Evolutionary conservation across 2,113 vertebrate genomes (phyloP), one percentile per base, ranked within the genome.

Genomic region (Gobiocypris rarus): DNA sequence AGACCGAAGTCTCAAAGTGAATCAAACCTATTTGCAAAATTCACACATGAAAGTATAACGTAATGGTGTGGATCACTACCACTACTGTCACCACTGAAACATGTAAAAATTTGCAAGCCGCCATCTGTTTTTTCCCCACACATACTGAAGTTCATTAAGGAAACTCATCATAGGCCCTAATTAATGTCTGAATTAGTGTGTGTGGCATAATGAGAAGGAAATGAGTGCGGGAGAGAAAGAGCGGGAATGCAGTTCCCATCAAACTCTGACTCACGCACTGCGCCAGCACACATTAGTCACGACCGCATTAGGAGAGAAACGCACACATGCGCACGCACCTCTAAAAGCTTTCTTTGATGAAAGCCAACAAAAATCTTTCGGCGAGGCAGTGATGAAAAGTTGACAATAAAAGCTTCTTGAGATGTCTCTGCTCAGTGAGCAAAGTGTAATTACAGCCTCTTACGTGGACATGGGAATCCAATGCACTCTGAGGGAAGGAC

Each of bases 101-200:
- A 82, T 50, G 59, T 75, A 34, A 80, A 88, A 75, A 85, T 85
- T 58, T 84, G 81, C 65, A 82, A 87, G 43, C 52, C 83, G 67
- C 88, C 88, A 89, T 85, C 88, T 87, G 86, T 75, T 85, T 85
- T 81, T 65, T 56, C 11, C 28, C 56, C 19, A 59, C 63, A 56
- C 61, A 79, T 78, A 85, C 41, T 69, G 69, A 82, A 78, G 81
- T 84, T 92, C 93, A 93, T 95, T 92, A 92, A 88, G 88, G 88
- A 93, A 93, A 92, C 91, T 92, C 90, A 87, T 93, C 93, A 93
- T 91, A 81, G 87, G 56, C 75, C 83, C 92, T 93, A 92, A 93
- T 92, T 93, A 91, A 92, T 86, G 89, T 89, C 86, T 90, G 89
- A 91, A 89, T 91, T 91, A 92, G 89, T 22, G 89, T 90, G 90